Base-by-base conservation (phyloP, 2,888 invertebrate genomes). In the Dryomyza anilis region DNA sequence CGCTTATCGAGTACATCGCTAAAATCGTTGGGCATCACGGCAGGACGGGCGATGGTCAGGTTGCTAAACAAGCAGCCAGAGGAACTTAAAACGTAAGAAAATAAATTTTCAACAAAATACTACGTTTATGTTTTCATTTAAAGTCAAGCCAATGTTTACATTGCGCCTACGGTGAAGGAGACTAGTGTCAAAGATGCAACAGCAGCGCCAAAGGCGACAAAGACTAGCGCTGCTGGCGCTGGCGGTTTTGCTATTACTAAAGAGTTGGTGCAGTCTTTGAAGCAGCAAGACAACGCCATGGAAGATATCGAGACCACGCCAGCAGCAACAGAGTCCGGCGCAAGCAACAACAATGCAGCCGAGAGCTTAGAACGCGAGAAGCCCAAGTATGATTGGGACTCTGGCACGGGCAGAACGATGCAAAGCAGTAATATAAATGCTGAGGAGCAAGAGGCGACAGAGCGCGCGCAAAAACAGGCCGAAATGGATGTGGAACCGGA, bases 1-100 rank as follows among this genome's bases (percentile, higher is more conserved):
- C 81, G 86, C 63, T 84, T 96, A 59, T 85, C 86, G 73, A 85
- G 84, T 56, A 92, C 91, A 59, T 91, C 91, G 1, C 85, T 96
- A 27, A 88, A 89, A 73, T 89, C 89, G 52, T 83, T 96, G 63
- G 96, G 95, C 12, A 85, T 96, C 56, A 89, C 90, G 43, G 78
- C 78, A 30, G 94, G 94, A 6, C 87, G 91, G 78, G 94, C 92
- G 14, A 88, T 93, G 78, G 84, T 95, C 48, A 84, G 92, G 68
- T 78, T 92, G 65, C 81, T 90, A 36, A 86, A 91, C 74, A 89
- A 89, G 79, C 82, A 84, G 66, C 87, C 87, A n/a, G 89, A 89
- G 72, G 87, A 89, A 75, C 81, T 89, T 14, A 86, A 85, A 74
- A 86, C 82, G 86, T 87, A 80, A 80, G 81, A 16, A 21, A 14